A percentile compares a stretch with the other conserved stretches of the same genome.
Conservation (phyloP, 2,888 invertebrate species). For the Noctua fimbriata region DNA sequence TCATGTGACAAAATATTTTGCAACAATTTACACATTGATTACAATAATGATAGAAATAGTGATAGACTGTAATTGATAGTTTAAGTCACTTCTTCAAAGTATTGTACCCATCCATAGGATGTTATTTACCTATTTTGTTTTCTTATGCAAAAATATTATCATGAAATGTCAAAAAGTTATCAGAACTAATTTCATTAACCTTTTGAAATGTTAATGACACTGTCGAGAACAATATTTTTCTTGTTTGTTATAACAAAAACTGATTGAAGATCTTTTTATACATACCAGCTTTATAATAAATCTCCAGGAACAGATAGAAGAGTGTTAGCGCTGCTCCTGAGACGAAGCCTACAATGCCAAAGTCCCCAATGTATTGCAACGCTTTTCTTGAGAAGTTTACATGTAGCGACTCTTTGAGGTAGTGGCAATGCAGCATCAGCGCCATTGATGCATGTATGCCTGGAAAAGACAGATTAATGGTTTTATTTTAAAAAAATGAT, state of each 20-base stretch:
- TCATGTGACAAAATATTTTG: constrained; percentile 33
- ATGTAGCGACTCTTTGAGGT: constrained; percentile 84
- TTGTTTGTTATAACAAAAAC: neutral
- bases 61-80: neutral
- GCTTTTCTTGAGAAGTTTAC: constrained; percentile 88
- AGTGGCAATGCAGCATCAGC: constrained; percentile 85
- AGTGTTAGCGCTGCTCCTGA: constrained; percentile 84
- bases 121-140: neutral
- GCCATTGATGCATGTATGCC: constrained; percentile 82
- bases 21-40: neutral
- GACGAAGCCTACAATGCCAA: constrained; percentile 87
- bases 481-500: neutral
- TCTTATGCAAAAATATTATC: neutral
- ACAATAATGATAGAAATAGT: neutral
- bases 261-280: neutral
- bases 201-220: neutral
- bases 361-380: constrained; percentile 85
- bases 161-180: constrained; percentile 42
- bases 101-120: neutral
- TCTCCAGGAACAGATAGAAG: constrained; percentile 86
- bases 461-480: constrained; percentile 61
- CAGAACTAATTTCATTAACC: neutral
- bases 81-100: neutral
- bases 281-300: constrained; percentile 86
- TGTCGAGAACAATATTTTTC: neutral